Conservation (phyloP, 2,888 invertebrate species). For the Rhagonycha fulva region DNA sequence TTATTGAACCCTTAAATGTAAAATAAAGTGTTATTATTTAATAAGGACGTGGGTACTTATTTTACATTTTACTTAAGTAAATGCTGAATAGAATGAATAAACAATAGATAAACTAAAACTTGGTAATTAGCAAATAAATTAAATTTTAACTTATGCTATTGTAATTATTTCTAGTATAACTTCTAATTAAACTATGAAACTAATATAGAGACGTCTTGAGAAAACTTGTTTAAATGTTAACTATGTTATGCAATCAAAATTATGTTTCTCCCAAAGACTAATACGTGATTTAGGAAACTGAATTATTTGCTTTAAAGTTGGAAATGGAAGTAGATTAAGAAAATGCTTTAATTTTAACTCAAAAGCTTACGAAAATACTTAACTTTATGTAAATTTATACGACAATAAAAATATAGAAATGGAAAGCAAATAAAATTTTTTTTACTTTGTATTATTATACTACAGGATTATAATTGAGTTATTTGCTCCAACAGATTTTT, state of each 20-base stretch:
- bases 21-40: background rate
- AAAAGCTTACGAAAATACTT: background rate
- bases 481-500: too few relatives aligned
- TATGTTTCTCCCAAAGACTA: background rate
- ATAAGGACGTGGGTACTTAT: background rate
- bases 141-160: background rate
- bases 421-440: background rate
- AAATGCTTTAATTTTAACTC: background rate
- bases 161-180: background rate
- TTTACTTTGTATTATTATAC: too few relatives aligned
- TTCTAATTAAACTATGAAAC: background rate
- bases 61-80: background rate
- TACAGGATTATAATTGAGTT: too few relatives aligned
- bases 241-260: background rate
- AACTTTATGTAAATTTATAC: background rate
- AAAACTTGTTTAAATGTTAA: background rate
- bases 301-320: background rate
- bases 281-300: background rate
- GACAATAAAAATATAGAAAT: background rate
- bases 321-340: background rate
- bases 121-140: background rate
- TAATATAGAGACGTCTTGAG: background rate
- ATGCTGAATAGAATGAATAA: background rate
- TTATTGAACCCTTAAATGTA: background rate
- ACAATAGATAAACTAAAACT: background rate